Conservation (phyloP, 2,797 vertebrate genomes). For the Mycteria americana region DNA sequence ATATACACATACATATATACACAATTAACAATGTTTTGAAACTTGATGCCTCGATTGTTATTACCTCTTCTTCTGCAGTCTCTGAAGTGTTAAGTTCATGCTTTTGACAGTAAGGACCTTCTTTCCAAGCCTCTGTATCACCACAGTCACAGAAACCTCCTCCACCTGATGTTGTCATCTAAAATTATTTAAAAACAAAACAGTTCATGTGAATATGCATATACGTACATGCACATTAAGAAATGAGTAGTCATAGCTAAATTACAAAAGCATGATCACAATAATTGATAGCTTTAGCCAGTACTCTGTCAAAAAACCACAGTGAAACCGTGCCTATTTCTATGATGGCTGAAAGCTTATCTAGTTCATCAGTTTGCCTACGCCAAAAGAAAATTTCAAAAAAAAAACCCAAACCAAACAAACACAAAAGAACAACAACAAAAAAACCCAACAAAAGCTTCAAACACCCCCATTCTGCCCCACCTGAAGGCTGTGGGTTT, state of each 20-base stretch:
- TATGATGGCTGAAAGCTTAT: neutral
- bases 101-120: constrained; percentile 92
- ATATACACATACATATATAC: neutral
- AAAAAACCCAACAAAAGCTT: neutral
- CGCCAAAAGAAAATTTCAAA: neutral
- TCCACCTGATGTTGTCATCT: constrained; percentile 98
- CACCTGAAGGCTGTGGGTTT: neutral
- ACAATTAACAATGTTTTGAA: neutral
- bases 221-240: neutral
- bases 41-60: neutral
- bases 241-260: neutral
- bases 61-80: constrained; percentile 85
- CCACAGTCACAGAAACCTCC: constrained; percentile 99
- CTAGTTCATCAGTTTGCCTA: neutral
- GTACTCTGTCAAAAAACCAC: neutral
- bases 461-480: neutral
- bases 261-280: neutral
- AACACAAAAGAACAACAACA: neutral
- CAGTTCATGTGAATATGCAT: neutral
- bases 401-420: neutral
- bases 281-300: neutral
- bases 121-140: constrained; percentile 96
- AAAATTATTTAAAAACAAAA: constrained; percentile 19
- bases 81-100: constrained; percentile 83
- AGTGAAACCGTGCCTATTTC: neutral